Percentiles rank a stretch among this genome's conserved stretches.
Evolutionary conservation across 2,888 invertebrate species (phyloP).

Genomic region (Ormia ochracea): DNA sequence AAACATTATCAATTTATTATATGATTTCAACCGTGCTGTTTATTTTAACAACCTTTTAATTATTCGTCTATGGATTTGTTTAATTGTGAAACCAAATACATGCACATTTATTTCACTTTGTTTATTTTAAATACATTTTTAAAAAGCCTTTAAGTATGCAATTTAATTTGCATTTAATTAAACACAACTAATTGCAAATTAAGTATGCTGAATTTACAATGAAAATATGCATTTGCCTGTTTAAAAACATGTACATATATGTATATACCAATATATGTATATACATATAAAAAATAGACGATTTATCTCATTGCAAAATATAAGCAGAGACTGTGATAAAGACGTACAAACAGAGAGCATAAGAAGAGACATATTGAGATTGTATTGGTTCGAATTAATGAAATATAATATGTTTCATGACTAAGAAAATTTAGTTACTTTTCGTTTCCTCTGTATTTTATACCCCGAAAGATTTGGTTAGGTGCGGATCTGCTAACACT

Average conservation of each 20-base stretch:
- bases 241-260: neutral
- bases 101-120: slow-evolving; percentile 37
- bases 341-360: too few species aligned
- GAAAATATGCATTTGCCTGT: neutral
- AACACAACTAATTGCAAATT: slow-evolving; percentile 3
- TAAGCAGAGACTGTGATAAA: too few species aligned
- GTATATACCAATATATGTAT: neutral
- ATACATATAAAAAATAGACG: neutral
- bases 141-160: slow-evolving; percentile 26
- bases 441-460: too few species aligned
- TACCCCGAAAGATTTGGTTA: too few species aligned
- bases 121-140: neutral
- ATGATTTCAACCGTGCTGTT: neutral
- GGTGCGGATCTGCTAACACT: too few species aligned
- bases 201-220: slow-evolving; percentile 21
- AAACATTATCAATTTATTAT: neutral
- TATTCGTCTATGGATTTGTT: slow-evolving; percentile 10
- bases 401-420: too few species aligned
- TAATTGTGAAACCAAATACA: slow-evolving; percentile 28
- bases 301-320: too few species aligned
- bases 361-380: too few species aligned
- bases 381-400: too few species aligned
- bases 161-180: slow-evolving; percentile 17
- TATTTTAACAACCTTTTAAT: neutral
- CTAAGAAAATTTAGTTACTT: too few species aligned